Evolutionary conservation across 2,888 invertebrate species (phyloP).

Genomic region (Glaucopsyche alexis): DNA sequence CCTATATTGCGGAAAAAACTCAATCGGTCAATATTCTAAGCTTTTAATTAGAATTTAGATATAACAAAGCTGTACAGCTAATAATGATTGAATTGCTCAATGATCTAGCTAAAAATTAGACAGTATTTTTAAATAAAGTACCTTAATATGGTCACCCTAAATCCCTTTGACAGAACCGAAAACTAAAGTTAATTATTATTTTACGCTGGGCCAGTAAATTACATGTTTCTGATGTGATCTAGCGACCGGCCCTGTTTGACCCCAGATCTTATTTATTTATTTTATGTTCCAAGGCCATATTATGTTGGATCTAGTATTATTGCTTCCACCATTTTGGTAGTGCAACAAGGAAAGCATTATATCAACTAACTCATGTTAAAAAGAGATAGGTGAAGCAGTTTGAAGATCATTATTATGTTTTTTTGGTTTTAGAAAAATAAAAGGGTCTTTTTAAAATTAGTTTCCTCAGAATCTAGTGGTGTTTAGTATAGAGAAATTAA

Average conservation of each 20-base stretch:
- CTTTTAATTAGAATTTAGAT: neutral
- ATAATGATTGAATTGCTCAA: neutral
- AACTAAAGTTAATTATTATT: constrained; percentile 69
- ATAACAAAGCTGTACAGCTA: neutral
- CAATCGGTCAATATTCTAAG: neutral
- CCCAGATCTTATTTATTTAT: constrained; percentile 32
- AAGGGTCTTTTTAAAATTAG: constrained; percentile 45
- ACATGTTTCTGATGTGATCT: constrained; percentile 52
- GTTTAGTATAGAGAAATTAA: constrained; percentile 22
- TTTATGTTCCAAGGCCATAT: constrained; percentile 41
- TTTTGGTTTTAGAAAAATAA: constrained; percentile 42
- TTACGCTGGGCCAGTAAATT: constrained; percentile 66
- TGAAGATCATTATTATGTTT: constrained; percentile 57
- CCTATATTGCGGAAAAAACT: too few relatives aligned
- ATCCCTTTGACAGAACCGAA: constrained; percentile 49
- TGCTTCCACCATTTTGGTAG: constrained; percentile 53
- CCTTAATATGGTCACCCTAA: constrained; percentile 48
- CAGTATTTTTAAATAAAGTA: neutral
- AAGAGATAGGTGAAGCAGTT: constrained; percentile 49
- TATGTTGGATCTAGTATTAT: constrained; percentile 57
- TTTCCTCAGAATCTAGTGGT: constrained; percentile 21
- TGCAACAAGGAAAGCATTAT: constrained; percentile 45
- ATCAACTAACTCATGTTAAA: constrained; percentile 57
- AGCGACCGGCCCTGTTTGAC: constrained; percentile 43
- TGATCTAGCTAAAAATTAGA: neutral